Base-by-base conservation (phyloP, 2,888 invertebrate species). In the Panorpa germanica region DNA sequence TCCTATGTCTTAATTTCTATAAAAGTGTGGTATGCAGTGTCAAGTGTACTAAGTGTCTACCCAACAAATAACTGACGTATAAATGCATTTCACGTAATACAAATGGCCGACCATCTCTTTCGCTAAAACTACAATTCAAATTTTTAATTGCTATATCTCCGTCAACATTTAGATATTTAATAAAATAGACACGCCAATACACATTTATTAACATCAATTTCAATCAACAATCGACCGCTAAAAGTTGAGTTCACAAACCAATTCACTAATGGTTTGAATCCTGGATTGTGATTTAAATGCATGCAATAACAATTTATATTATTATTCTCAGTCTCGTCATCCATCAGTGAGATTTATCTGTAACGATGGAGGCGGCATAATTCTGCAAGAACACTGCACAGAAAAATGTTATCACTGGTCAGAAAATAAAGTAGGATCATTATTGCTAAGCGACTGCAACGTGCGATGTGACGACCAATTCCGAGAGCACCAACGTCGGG, bases 261-360 rank as follows among this genome's bases (percentile, higher is more conserved):
- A 14, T n/a, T 26, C 5, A 10, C 26, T 13, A 25, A 10, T 25
- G 25, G 7, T 9, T n/a, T 7, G 8, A n/a, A n/a, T 25, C 7
- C 16, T 7, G 11, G 15, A 8, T 31, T 12, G 33, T 32, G 26
- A 12, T 28, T 36, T 35, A 8, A 4, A 28, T 28, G n/a, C 10
- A 18, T 24, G 9, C 24, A 29, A 24, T 10, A 15, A 9, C 25
- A 25, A 22, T 9, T 16, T 25, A 15, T n/a, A 30, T 13, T 12
- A 36, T 39, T 34, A 29, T 30, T 43, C 44, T 12, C 46, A 70
- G 61, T 61, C 63, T 29, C 56, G 65, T 19, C 58, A 62, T 35
- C 74, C 75, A 3, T 54, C 61, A 22, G 70, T 80, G 3, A 62
- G 69, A 41, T 80, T 82, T 44, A 68, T 66, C 44, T 82, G 81